Conservation (phyloP, 2,888 invertebrate species). For the Polydrusus cervinus region DNA sequence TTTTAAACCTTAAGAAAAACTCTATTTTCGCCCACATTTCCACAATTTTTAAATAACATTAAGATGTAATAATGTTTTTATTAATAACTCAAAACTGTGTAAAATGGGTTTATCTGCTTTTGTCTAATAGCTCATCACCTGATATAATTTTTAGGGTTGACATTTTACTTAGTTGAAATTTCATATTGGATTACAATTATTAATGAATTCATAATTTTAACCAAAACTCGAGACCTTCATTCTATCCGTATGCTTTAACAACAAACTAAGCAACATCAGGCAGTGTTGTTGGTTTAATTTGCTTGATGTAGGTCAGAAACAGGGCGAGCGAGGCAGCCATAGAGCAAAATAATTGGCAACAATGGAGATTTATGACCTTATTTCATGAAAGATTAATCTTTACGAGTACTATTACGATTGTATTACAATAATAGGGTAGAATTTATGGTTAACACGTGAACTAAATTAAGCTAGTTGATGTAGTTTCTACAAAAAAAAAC, state of each 20-base stretch:
- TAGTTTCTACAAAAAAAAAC: not conserved
- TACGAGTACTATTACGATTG: slow-evolving; percentile 29
- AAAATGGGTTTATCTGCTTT: too few relatives aligned
- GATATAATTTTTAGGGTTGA: not conserved
- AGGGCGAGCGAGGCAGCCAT: slow-evolving; percentile 31
- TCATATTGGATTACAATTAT: slow-evolving; percentile 1
- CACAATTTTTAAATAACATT: too few relatives aligned
- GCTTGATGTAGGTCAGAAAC: slow-evolving; percentile 47
- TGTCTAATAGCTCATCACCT: too few relatives aligned
- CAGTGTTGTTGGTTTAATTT: slow-evolving; percentile 45
- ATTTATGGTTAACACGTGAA: slow-evolving; percentile 31
- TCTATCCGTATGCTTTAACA: slow-evolving; percentile 33
- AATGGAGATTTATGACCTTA: slow-evolving; percentile 48
- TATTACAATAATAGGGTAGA: slow-evolving; percentile 35
- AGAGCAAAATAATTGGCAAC: slow-evolving; percentile 49
- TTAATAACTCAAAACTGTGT: too few relatives aligned
- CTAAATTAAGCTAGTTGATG: not conserved
- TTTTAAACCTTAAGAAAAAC: too few relatives aligned
- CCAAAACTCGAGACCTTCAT: slow-evolving; percentile 33
- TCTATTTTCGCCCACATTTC: too few relatives aligned
- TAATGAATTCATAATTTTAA: slow-evolving; percentile 3
- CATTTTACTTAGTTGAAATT: not conserved
- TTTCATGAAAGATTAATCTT: slow-evolving; percentile 49
- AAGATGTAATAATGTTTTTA: too few relatives aligned
- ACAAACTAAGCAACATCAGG: slow-evolving; percentile 41